phyloP scores from a whole-genome alignment of 2,888 invertebrate species.

The Tetragnatha montana region DNA sequence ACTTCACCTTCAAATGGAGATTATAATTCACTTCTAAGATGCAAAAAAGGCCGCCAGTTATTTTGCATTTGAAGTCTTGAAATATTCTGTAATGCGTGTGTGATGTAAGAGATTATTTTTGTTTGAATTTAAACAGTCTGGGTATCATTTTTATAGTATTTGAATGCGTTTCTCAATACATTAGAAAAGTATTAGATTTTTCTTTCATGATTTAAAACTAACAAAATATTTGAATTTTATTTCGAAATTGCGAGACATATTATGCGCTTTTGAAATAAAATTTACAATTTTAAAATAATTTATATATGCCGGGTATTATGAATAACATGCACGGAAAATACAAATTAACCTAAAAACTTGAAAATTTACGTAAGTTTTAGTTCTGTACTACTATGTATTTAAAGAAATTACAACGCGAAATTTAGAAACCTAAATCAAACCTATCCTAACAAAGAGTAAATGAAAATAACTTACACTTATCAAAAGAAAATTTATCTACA shows the following conservation, averaged over 20 bases:
- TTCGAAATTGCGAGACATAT: not conserved
- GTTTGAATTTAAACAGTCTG: too few relatives aligned
- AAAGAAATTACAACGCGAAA: not conserved
- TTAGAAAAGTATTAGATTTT: too few relatives aligned
- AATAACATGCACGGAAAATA: too few relatives aligned
- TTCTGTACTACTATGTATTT: not conserved
- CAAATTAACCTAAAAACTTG: too few relatives aligned
- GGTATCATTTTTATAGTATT: too few relatives aligned
- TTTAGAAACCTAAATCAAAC: not conserved
- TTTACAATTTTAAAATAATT: not conserved
- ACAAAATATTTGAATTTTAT: not conserved
- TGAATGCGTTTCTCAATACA: too few relatives aligned
- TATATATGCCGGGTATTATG: too few relatives aligned
- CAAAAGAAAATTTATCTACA: too few relatives aligned
- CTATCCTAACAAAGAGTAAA: not conserved
- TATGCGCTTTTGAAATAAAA: not conserved
- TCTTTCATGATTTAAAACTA: not conserved
- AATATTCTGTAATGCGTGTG: not conserved
- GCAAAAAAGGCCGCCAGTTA: not conserved
- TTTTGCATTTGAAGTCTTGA: not conserved
- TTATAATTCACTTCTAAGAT: not conserved
- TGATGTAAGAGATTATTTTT: too few relatives aligned
- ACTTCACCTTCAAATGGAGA: not conserved
- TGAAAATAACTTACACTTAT: too few relatives aligned
- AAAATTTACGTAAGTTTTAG: not conserved